phyloP scores from a whole-genome alignment of 2,113 vertebrate species.

The Cyrtonyx montezumae region DNA sequence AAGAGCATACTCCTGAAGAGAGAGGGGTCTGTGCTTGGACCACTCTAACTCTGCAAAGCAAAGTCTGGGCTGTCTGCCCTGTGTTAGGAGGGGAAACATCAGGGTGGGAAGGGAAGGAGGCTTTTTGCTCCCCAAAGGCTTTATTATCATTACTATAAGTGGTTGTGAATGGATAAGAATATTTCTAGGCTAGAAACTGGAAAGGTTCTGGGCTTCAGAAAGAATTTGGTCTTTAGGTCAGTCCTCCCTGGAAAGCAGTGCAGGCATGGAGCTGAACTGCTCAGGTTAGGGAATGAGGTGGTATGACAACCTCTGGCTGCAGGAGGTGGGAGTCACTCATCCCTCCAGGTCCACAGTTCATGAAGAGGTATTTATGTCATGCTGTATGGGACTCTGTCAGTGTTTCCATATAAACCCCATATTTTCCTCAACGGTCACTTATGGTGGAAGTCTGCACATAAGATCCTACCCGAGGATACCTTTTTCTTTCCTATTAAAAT shows the following conservation, averaged over 20 bases:
- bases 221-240: not conserved
- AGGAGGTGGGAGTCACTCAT: not conserved
- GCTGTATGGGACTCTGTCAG: constrained; percentile 3
- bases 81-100: not conserved
- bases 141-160: not conserved
- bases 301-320: not conserved
- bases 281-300: not conserved
- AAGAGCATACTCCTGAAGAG: not conserved
- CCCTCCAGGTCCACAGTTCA: not conserved
- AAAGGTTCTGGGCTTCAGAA: not conserved
- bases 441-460: constrained; percentile 22
- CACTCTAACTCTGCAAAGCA: not conserved
- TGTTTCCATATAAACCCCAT: constrained; percentile 47
- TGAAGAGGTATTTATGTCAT: constrained; percentile 24
- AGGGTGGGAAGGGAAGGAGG: not conserved
- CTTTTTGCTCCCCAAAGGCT: not conserved
- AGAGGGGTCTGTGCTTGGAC: not conserved
- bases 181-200: not conserved
- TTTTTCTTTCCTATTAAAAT: constrained; percentile 65
- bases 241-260: not conserved
- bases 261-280: not conserved
- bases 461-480: constrained; percentile 61
- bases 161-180: not conserved
- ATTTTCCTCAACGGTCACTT: constrained; percentile 61
- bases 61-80: not conserved